Evolutionary conservation across 2,888 invertebrate genomes (phyloP).

Genomic region (Napeogenes inachia): DNA sequence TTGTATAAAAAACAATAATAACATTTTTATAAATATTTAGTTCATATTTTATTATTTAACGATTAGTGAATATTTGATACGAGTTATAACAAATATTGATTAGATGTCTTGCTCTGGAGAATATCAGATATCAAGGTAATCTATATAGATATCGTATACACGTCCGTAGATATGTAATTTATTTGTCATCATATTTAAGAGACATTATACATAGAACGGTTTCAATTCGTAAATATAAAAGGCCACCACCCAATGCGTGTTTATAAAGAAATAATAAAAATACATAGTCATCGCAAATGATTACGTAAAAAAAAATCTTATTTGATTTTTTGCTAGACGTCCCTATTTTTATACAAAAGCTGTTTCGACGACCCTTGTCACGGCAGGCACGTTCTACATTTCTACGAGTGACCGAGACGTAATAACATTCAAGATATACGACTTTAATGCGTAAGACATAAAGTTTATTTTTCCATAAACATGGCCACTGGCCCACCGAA

Average conservation of each 20-base stretch:
- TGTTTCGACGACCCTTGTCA: constrained; percentile 35
- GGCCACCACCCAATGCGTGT: neutral
- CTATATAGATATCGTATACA: too few relatives aligned
- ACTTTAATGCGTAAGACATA: neutral
- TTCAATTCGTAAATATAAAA: neutral
- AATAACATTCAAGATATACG: neutral
- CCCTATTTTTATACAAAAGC: constrained; percentile 25
- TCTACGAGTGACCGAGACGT: constrained; percentile 34
- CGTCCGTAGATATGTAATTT: too few relatives aligned
- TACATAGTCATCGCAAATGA: constrained; percentile 7
- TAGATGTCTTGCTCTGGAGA: too few relatives aligned
- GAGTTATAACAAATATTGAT: too few relatives aligned
- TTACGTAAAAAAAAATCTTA: constrained; percentile 11
- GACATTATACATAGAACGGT: neutral
- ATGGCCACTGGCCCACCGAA: neutral
- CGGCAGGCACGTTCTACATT: constrained; percentile 34
- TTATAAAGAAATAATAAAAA: constrained; percentile 1
- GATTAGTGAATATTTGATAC: too few relatives aligned
- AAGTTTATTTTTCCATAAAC: neutral
- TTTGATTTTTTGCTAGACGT: constrained; percentile 14
- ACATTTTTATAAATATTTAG: too few relatives aligned
- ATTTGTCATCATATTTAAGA: too few relatives aligned
- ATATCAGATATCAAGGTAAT: too few relatives aligned
- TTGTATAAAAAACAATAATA: too few relatives aligned
- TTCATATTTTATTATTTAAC: too few relatives aligned